phyloP scores from a whole-genome alignment of 2,113 vertebrate species.

The Apaloderma vittatum region DNA sequence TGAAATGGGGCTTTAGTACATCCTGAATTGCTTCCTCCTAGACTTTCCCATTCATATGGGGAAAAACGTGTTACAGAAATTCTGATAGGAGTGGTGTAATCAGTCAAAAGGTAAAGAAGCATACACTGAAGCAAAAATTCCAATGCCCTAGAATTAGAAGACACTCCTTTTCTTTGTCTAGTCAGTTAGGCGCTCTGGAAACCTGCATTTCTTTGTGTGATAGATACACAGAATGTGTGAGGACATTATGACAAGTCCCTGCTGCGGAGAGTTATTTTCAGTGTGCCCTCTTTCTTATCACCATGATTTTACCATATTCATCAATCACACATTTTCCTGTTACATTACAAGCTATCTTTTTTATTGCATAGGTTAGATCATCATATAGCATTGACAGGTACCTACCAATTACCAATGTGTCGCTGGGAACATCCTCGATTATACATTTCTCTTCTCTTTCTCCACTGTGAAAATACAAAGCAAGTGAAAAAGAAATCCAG shows the following conservation, averaged over 20 bases:
- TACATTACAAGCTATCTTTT: background rate
- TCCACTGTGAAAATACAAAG: conserved; percentile 90
- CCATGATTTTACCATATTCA: background rate
- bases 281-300: background rate
- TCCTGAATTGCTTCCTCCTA: background rate
- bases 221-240: background rate
- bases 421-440: conserved; percentile 89
- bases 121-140: background rate
- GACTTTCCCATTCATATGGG: background rate
- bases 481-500: conserved; percentile 73
- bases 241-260: background rate
- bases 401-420: conserved; percentile 88
- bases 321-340: background rate
- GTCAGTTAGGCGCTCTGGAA: background rate
- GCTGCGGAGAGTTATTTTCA: background rate
- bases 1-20: background rate
- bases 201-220: background rate
- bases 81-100: background rate
- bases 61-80: background rate
- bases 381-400: background rate
- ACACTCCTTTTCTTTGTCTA: background rate
- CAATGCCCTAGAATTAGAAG: background rate
- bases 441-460: conserved; percentile 91
- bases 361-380: background rate
- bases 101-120: background rate